Conservation (phyloP, 2,888 invertebrate species). For the Zootermopsis nevadensis region DNA sequence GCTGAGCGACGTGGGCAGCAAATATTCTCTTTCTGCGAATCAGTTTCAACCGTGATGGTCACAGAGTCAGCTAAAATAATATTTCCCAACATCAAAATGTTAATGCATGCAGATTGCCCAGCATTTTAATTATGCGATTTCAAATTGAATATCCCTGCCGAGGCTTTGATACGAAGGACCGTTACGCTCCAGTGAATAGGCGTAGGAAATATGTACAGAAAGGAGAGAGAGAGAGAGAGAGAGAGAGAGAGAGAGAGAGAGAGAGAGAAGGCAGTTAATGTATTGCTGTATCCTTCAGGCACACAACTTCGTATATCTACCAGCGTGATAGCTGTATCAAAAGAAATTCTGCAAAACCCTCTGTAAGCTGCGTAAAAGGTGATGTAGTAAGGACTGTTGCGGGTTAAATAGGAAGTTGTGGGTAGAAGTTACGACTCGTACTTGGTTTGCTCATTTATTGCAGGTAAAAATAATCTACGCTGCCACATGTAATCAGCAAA, state of each 20-base stretch:
- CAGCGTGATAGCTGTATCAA: too few relatives aligned
- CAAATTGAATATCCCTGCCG: conserved; percentile 33
- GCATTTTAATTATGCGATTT: conserved; percentile 39
- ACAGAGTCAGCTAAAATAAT: conserved; percentile 38
- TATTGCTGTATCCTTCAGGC: neutral
- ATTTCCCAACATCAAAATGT: conserved; percentile 42
- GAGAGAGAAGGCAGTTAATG: neutral
- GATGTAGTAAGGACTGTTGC: too few relatives aligned
- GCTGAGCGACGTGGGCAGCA: neutral
- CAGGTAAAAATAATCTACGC: too few relatives aligned
- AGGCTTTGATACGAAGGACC: conserved; percentile 9
- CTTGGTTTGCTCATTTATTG: too few relatives aligned
- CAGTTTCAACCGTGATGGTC: neutral
- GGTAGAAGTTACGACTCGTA: too few relatives aligned
- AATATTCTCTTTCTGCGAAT: conserved; percentile 14
- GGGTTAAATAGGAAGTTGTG: too few relatives aligned
- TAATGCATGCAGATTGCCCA: conserved; percentile 40
- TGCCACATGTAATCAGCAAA: too few relatives aligned
- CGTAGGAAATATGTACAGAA: neutral
- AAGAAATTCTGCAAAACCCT: too few relatives aligned
- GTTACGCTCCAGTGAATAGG: neutral
- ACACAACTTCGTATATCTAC: too few relatives aligned
- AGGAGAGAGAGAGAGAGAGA: neutral
- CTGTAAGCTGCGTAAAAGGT: too few relatives aligned
- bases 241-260: neutral